Percentiles rank a stretch among this genome's conserved stretches.
Conservation (phyloP, 2,888 invertebrate species). For the Spatulosminthurus flaviceps region DNA sequence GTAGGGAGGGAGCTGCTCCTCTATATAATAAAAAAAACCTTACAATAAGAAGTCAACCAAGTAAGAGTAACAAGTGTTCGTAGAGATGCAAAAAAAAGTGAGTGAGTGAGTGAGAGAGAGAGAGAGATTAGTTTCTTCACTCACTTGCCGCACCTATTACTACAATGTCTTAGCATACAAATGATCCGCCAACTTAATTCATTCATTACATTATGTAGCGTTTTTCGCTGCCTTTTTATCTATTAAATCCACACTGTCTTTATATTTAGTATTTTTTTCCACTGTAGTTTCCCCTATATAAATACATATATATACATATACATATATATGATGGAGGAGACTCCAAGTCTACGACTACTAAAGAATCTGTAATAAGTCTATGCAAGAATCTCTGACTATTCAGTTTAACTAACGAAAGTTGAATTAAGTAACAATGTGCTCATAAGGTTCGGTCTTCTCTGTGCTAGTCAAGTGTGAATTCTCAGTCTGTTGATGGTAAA, state of each 20-base stretch:
- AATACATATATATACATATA: too few species aligned
- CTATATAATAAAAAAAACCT: too few species aligned
- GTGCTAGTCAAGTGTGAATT: constrained; percentile 7
- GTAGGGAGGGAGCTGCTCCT: too few species aligned
- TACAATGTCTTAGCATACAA: constrained; percentile 19
- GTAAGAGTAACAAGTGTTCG: constrained; percentile 6
- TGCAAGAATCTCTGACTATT: too few species aligned
- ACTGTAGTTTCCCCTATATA: not conserved
- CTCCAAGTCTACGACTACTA: not conserved
- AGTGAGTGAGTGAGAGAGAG: constrained; percentile 19
- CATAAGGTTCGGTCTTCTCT: constrained; percentile 4
- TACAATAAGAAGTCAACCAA: not conserved
- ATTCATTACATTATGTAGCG: constrained; percentile 30
- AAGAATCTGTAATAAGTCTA: too few species aligned
- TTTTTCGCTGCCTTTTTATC: constrained; percentile 20
- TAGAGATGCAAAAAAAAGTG: not conserved
- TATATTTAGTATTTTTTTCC: constrained; percentile 6
- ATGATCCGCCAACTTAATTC: constrained; percentile 27
- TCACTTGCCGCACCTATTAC: constrained; percentile 19
- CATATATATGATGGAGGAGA: too few species aligned
- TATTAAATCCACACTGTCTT: constrained; percentile 22
- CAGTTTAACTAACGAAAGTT: constrained; percentile 7
- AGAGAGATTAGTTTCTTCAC: not conserved
- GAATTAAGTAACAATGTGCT: constrained; percentile 13
- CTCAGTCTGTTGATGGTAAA: not conserved